phyloP scores from a whole-genome alignment of 2,888 invertebrate genomes.

The Sclerodermus sp. region DNA sequence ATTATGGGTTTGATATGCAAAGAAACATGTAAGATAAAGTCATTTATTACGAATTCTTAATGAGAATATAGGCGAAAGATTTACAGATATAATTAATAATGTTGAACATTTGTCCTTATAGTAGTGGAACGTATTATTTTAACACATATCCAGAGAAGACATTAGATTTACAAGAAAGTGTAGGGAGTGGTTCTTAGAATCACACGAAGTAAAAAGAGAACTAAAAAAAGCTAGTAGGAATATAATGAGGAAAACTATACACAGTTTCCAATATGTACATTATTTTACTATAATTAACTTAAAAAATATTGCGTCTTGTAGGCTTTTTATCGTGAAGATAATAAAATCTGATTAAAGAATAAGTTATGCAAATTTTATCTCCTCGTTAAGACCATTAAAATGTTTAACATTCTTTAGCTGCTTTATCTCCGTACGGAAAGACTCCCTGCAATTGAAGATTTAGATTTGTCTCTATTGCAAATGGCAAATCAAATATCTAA shows the following conservation, averaged over 20 bases:
- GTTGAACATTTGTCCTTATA: conserved; percentile 7
- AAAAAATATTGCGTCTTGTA: no score
- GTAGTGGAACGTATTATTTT: conserved; percentile 22
- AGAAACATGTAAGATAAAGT: conserved; percentile 25
- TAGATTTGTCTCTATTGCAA: neutral
- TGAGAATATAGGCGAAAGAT: neutral
- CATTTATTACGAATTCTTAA: neutral
- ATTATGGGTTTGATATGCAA: conserved; percentile 32
- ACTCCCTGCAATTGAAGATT: conserved; percentile 11
- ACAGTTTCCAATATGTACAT: no score
- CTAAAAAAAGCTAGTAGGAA: no score
- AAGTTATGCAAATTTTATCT: conserved; percentile 2
- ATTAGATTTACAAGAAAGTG: no score
- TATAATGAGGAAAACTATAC: no score
- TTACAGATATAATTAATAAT: neutral
- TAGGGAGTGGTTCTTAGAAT: no score
- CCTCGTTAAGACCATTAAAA: neutral
- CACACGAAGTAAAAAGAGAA: no score
- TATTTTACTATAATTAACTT: no score
- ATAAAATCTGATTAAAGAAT: neutral
- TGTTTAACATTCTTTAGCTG: neutral
- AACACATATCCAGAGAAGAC: no score
- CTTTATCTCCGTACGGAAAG: conserved; percentile 4
- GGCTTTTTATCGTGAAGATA: no score
- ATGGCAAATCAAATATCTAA: neutral